These are phyloP conservation scores for Temnothorax curvispinosus DNA, from an alignment of 1,140 invertebrate genomes.

Conservation along the genomic window DNA sequence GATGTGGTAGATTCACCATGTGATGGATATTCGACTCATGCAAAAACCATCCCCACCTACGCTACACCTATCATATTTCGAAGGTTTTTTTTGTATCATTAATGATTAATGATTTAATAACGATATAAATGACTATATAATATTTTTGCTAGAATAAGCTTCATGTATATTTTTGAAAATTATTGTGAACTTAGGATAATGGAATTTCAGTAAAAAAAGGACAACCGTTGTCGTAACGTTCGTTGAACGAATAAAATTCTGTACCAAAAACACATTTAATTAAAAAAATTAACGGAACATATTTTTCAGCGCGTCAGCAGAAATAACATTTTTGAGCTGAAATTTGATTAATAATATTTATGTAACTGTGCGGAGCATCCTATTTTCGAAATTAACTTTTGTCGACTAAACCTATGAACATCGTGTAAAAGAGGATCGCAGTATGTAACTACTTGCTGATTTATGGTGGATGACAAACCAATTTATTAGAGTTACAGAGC, in stretches of 20 bases:
- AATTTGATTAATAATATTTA: slow-evolving; percentile 32
- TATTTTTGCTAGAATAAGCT: neutral
- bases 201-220: neutral
- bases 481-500: slow-evolving; percentile 79
- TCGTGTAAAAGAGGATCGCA: slow-evolving; percentile 27
- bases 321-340: neutral
- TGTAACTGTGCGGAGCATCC: neutral
- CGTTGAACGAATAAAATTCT: slow-evolving; percentile 2
- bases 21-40: slow-evolving; percentile 23
- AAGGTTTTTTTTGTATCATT: neutral
- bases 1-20: slow-evolving; percentile 51
- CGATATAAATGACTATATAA: neutral
- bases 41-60: neutral
- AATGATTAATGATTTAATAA: neutral
- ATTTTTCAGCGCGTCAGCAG: neutral
- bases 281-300: neutral
- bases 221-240: neutral
- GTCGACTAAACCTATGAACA: slow-evolving; percentile 4
- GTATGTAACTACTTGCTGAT: slow-evolving; percentile 62
- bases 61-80: neutral
- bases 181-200: neutral
- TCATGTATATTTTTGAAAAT: neutral
- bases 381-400: slow-evolving; percentile 45
- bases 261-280: neutral
- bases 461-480: slow-evolving; percentile 70